phyloP scores from a whole-genome alignment of 2,888 invertebrate species.

The Macrosiphum euphorbiae region DNA sequence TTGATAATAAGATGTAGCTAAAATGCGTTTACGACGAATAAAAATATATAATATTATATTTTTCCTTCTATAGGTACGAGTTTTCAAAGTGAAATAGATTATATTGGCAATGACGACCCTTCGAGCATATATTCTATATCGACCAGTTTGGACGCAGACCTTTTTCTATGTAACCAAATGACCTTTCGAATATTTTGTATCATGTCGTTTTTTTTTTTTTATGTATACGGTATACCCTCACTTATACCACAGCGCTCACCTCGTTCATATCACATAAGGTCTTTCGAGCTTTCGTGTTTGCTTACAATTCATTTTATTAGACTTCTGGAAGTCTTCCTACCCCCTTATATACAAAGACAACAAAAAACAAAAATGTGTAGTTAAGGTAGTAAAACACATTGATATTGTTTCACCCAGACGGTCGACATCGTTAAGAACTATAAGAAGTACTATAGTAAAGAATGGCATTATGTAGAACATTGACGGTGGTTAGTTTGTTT shows the following conservation, averaged over 20 bases:
- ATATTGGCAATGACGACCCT: slow-evolving; percentile 40
- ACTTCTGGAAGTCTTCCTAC: slow-evolving; percentile 7
- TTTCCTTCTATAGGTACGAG: background rate
- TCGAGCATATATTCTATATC: slow-evolving; percentile 37
- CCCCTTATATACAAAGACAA: background rate
- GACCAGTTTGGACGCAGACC: slow-evolving; percentile 38
- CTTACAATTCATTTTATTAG: slow-evolving; percentile 46
- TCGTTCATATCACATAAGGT: slow-evolving; percentile 19
- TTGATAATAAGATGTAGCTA: background rate
- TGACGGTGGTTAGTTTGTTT: background rate
- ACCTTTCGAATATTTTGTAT: slow-evolving; percentile 51
- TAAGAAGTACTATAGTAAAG: background rate
- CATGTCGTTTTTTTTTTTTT: background rate
- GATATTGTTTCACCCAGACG: background rate
- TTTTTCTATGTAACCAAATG: slow-evolving; percentile 47
- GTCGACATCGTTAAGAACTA: background rate
- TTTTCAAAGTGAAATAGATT: slow-evolving; percentile 26
- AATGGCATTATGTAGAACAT: background rate
- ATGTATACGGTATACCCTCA: background rate
- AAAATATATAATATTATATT: background rate
- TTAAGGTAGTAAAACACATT: slow-evolving; percentile 29
- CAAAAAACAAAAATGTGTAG: background rate
- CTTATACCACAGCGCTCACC: slow-evolving; percentile 27
- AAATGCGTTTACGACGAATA: background rate
- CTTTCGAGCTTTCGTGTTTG: slow-evolving; percentile 30